These are phyloP conservation scores for Heliconius himera DNA, from an alignment of 1,140 invertebrate genomes.

Conservation along the genomic window DNA sequence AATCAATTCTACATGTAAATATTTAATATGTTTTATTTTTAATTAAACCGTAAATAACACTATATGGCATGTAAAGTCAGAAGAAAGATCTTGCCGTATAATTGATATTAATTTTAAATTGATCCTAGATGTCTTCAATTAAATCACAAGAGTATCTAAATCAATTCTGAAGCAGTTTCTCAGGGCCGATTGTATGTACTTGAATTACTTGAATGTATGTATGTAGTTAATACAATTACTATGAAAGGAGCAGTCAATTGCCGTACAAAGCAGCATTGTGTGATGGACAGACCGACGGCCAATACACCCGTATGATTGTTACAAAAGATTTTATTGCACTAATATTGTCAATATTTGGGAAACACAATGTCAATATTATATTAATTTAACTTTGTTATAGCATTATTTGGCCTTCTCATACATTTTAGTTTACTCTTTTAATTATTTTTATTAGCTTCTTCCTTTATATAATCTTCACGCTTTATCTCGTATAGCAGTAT, in stretches of 20 bases:
- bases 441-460: too few species aligned
- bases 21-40: too few species aligned
- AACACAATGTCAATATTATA: conserved; percentile 8
- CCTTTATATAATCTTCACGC: too few species aligned
- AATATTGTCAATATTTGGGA: conserved; percentile 29
- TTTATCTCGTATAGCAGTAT: too few species aligned
- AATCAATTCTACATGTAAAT: too few species aligned
- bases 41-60: too few species aligned
- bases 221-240: conserved; percentile 30
- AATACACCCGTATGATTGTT: conserved; percentile 53
- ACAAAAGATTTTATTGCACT: conserved; percentile 34
- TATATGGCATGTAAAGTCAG: too few species aligned
- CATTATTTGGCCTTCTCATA: too few species aligned
- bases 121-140: conserved; percentile 11
- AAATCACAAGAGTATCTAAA: conserved; percentile 12
- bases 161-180: conserved; percentile 19
- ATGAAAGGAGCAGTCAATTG: conserved; percentile 46
- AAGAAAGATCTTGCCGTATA: too few species aligned
- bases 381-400: not conserved
- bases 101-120: conserved; percentile 1
- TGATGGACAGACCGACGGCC: conserved; percentile 39
- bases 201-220: conserved; percentile 20
- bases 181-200: conserved; percentile 1
- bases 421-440: too few species aligned
- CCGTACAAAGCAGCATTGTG: conserved; percentile 39